A percentile compares a stretch with the other conserved stretches of the same genome.
Conservation (phyloP, 2,113 vertebrate genomes). For the Tylochromis polylepis region DNA sequence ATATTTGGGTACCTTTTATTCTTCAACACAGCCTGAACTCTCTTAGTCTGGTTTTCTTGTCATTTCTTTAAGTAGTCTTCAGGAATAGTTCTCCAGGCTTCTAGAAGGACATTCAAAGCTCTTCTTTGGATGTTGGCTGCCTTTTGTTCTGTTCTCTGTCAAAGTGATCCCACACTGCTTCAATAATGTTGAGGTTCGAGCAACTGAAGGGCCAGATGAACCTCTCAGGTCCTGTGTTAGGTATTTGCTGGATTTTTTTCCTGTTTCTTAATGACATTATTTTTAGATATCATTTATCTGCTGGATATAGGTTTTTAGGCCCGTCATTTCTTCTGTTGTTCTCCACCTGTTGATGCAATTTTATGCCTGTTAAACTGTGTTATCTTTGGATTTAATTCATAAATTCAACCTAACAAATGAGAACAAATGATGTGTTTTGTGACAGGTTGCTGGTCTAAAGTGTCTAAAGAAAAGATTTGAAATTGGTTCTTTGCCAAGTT, state of each 20-base stretch:
- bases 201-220: background rate
- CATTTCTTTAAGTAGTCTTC: background rate
- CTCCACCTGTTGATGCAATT: accelerated
- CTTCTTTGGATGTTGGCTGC: background rate
- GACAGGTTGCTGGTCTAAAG: background rate
- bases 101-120: background rate
- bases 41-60: background rate
- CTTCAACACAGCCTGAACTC: background rate
- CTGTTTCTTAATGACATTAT: background rate
- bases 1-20: background rate
- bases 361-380: background rate
- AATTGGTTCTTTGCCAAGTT: background rate
- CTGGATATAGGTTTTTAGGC: background rate
- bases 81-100: background rate
- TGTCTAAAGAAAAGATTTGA: background rate
- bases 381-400: background rate
- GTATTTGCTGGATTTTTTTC: accelerated
- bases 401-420: background rate
- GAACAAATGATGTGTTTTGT: background rate
- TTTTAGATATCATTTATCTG: background rate
- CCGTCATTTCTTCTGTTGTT: background rate
- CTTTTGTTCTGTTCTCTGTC: background rate
- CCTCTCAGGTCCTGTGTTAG: background rate
- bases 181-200: background rate
- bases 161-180: background rate